Conservation (phyloP, 2,888 invertebrate species). For the Pachycephus smyrnensis region DNA sequence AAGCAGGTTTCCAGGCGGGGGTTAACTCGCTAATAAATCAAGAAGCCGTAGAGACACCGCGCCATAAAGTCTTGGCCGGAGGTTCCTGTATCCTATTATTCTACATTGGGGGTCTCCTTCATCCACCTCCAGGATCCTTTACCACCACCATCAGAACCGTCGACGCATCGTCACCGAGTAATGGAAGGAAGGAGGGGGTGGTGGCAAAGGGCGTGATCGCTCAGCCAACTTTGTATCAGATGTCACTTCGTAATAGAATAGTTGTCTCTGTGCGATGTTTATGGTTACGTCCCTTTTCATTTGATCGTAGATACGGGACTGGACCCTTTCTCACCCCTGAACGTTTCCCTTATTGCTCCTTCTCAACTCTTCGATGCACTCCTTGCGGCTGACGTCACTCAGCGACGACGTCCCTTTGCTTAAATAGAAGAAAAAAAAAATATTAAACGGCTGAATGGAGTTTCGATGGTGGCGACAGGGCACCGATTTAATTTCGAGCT, state of each 20-base stretch:
- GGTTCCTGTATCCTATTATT: conserved; percentile 59
- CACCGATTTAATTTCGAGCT: background rate
- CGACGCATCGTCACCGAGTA: conserved; percentile 33
- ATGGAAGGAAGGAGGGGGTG: conserved; percentile 43
- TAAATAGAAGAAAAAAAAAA: too few relatives aligned
- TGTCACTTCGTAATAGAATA: conserved; percentile 65
- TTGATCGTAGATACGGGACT: conserved; percentile 30
- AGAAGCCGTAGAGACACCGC: conserved; percentile 59
- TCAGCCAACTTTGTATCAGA: conserved; percentile 64
- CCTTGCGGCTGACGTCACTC: background rate
- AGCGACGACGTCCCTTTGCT: too few relatives aligned
- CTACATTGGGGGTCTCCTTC: conserved; percentile 41
- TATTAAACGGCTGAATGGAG: too few relatives aligned
- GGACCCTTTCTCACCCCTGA: conserved; percentile 34
- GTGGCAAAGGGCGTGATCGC: conserved; percentile 56
- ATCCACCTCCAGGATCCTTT: conserved; percentile 26
- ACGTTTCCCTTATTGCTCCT: conserved; percentile 18
- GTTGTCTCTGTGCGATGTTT: conserved; percentile 53
- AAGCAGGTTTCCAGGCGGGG: conserved; percentile 47
- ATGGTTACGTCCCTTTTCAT: conserved; percentile 48
- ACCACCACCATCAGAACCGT: conserved; percentile 25
- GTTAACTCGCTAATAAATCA: conserved; percentile 65
- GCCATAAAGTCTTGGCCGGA: conserved; percentile 53
- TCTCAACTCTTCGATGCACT: conserved; percentile 7
- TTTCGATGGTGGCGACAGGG: background rate